Base-by-base conservation (phyloP, 2,797 vertebrate species). In the Scarus forsteni region DNA sequence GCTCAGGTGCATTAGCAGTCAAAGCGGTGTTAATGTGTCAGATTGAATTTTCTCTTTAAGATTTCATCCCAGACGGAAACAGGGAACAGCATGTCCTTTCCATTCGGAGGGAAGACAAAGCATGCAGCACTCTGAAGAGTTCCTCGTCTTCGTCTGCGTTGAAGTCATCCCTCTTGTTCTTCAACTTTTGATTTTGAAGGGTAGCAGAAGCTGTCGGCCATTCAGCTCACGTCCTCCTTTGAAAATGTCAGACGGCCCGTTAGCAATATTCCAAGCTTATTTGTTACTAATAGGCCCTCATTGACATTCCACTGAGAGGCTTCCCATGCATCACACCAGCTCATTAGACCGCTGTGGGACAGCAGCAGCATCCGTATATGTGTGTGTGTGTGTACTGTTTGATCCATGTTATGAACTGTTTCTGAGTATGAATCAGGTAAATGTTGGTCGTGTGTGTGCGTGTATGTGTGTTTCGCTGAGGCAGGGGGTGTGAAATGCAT, bases 171-270 rank as follows among this genome's bases (percentile, higher is more conserved):
- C 66, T 70, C 36, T 1, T 71, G 67, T 61, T 73, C 79, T 78
- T 83, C 76, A 77, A 70, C 76, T 79, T 85, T 79, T 76, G 60
- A 67, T 79, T 85, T 68, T 85, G 83, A 88, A 88, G 70, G 74
- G 83, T 78, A 69, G 54, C 35, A 0, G 55, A 75, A 75, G 69
- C 80, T 38, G 60, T 85, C 58, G 65, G 83, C 79, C 81, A 90
- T 88, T 89, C 89, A n/a, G 53, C 79, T 91, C 89, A 86, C 86
- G 83, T 90, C 77, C 76, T 77, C 74, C 76, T 89, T 85, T 87
- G 85, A 91, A 91, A 93, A 93, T 93, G 92, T 92, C 93, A 92
- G 89, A 77, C 69, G 45, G 86, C 76, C 89, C 74, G 88, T 92
- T 92, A 89, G 88, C 70, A 79, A 87, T 84, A 84, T 86, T 79